A percentile compares a stretch with the other conserved stretches of the same genome.
Evolutionary conservation across 2,888 invertebrate genomes (phyloP).

Genomic region (Oligia strigilis): DNA sequence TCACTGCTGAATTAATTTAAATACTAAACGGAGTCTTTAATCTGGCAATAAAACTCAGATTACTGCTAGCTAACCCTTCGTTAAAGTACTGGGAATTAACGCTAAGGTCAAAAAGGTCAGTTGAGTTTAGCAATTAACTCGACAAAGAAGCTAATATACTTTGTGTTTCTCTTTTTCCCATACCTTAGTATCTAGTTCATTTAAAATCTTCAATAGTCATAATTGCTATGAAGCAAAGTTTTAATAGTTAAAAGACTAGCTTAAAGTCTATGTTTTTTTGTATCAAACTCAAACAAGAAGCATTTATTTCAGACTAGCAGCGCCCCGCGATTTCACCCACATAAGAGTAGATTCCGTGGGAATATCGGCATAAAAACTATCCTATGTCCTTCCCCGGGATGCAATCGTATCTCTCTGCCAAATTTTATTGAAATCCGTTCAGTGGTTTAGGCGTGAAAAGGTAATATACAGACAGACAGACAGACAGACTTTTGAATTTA

Average conservation of each 20-base stretch:
- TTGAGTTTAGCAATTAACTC: constrained; percentile 56
- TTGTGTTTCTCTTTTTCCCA: constrained; percentile 14
- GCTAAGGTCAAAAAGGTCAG: constrained; percentile 61
- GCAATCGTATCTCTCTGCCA: too few relatives aligned
- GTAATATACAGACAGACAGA: too few relatives aligned
- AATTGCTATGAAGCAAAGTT: not conserved
- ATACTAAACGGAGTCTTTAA: constrained; percentile 47
- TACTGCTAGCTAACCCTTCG: constrained; percentile 50
- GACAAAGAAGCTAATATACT: constrained; percentile 29
- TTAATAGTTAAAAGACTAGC: not conserved
- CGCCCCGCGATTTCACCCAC: too few relatives aligned
- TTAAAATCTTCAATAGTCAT: not conserved
- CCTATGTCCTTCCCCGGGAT: too few relatives aligned
- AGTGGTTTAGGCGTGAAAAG: too few relatives aligned
- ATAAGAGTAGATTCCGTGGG: too few relatives aligned
- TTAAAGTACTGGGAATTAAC: constrained; percentile 60
- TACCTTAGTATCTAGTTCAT: not conserved
- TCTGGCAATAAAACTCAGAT: constrained; percentile 58
- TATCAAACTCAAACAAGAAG: not conserved
- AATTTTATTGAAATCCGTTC: too few relatives aligned
- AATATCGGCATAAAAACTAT: too few relatives aligned
- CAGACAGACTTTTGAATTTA: too few relatives aligned
- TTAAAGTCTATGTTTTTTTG: not conserved
- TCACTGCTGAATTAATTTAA: constrained; percentile 40
- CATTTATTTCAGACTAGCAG: not conserved